Conservation (phyloP, 23 tunicate species). For the Trididemnum miniatum region DNA sequence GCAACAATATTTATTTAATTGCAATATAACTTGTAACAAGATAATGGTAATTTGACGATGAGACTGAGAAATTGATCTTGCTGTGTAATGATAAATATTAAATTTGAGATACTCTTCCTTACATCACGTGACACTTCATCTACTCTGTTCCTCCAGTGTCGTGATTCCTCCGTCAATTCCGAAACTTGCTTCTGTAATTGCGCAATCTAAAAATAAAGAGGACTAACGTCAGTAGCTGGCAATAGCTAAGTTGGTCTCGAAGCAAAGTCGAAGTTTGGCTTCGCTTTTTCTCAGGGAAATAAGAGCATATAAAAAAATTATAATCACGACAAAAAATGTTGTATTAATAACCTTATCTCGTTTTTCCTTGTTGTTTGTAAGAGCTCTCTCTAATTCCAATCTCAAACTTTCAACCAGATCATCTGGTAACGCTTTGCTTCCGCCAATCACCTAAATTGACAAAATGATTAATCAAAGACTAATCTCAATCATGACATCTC, state of each 20-base stretch:
- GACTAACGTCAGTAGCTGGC: too few species aligned
- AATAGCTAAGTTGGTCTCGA: too few species aligned
- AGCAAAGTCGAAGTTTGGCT: too few species aligned
- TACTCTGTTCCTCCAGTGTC: slow-evolving; percentile 74
- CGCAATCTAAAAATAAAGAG: slow-evolving; percentile 43
- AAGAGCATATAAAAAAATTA: too few species aligned
- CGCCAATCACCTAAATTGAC: neutral
- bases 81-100: too few species aligned
- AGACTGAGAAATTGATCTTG: too few species aligned
- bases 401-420: slow-evolving; percentile 72
- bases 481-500: too few species aligned
- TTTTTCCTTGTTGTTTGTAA: slow-evolving; percentile 64
- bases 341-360: slow-evolving; percentile 59
- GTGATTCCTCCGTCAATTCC: slow-evolving; percentile 59
- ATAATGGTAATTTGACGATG: too few species aligned
- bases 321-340: too few species aligned
- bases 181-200: slow-evolving; percentile 52
- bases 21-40: neutral
- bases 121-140: slow-evolving; percentile 42
- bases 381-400: slow-evolving; percentile 78
- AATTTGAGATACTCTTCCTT: neutral
- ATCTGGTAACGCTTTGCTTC: slow-evolving; percentile 10
- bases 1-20: neutral
- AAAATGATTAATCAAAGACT: too few species aligned
- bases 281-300: too few species aligned